Base-by-base conservation (phyloP, 2,113 vertebrate species). In the Aplodontia rufa region DNA sequence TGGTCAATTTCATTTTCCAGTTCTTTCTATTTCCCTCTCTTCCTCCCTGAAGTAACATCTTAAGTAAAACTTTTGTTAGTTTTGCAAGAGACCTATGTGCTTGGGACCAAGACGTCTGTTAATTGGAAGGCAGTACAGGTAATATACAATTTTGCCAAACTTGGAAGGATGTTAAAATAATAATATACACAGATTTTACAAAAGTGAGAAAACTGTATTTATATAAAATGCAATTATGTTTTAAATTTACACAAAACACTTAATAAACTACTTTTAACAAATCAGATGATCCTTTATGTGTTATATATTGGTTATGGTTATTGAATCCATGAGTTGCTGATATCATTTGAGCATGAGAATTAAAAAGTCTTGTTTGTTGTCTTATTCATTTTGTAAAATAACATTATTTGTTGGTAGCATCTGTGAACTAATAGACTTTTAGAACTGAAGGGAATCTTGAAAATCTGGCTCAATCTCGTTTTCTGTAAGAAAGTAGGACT, bases 11-110 rank as follows among this genome's bases (percentile, higher is more conserved):
- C 24, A 60, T 60, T 60, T 9, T 9, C 58, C 8, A 60, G 58
- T 60, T 60, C 58, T 60, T 22, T 60, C 24, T 9, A 8, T 60
- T 60, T 60, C 58, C 58, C 11, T 28, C 58, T 9, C 58, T 26
- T 60, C 24, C 24, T 60, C 58, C 24, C 58, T 92, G 37, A 72
- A 74, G 32, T 95, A 79, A 64, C 6, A 28, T 93, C 28, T 62
- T 97, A 75, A 71, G 66, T 74, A 89, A 78, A 89, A 11, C 62
- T 87, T 82, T 78, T 9, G 32, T 82, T 91, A n/a, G 45, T 94
- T 96, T 97, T 96, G n/a, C 22, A 82, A 74, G 91, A 84, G 82
- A 81, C 17, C 3, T 7, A 1, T 87, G 47, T 87, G 49, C 40
- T 69, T 78, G 30, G 64, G 75, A 10, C 35, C 8, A 83, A 83